A percentile compares a stretch with the other conserved stretches of the same genome.
phyloP scores from a whole-genome alignment of 2,888 invertebrate species.

The Dryomyza anilis region DNA sequence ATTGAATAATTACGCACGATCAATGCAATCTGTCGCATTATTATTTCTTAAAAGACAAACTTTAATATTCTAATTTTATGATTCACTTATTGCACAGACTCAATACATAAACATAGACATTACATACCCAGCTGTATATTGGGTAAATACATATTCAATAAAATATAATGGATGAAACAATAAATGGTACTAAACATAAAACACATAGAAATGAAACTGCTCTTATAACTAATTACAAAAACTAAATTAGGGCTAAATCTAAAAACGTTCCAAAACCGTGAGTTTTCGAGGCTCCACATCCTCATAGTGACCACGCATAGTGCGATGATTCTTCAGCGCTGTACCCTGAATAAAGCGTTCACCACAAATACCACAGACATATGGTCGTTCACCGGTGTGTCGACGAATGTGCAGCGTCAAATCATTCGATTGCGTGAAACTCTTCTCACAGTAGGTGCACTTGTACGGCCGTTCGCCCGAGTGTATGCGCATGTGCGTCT shows the following conservation, averaged over 20 bases:
- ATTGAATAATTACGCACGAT: too few species aligned
- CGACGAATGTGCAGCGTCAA: slow-evolving; percentile 72
- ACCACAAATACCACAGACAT: slow-evolving; percentile 48
- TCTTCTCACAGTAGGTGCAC: slow-evolving; percentile 63
- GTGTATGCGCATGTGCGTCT: slow-evolving; percentile 67
- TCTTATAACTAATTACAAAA: background rate
- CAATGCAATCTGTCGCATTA: too few species aligned
- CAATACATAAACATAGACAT: too few species aligned
- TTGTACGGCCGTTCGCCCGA: slow-evolving; percentile 67
- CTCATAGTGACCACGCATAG: slow-evolving; percentile 58
- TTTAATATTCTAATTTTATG: too few species aligned
- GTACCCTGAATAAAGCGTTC: slow-evolving; percentile 67
- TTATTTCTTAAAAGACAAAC: too few species aligned
- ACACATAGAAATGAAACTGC: background rate
- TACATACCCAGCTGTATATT: too few species aligned
- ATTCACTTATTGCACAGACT: too few species aligned
- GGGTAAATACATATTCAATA: too few species aligned
- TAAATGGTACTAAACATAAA: too few species aligned
- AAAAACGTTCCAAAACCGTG: slow-evolving; percentile 16
- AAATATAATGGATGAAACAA: too few species aligned
- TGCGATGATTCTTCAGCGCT: slow-evolving; percentile 69
- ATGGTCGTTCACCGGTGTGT: slow-evolving; percentile 66
- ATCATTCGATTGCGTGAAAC: slow-evolving; percentile 75
- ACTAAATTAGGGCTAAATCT: too few species aligned
- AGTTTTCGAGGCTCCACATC: slow-evolving; percentile 21